Conservation (phyloP, 2,888 invertebrate species). For the Imbricaverruca yamaguchii region DNA sequence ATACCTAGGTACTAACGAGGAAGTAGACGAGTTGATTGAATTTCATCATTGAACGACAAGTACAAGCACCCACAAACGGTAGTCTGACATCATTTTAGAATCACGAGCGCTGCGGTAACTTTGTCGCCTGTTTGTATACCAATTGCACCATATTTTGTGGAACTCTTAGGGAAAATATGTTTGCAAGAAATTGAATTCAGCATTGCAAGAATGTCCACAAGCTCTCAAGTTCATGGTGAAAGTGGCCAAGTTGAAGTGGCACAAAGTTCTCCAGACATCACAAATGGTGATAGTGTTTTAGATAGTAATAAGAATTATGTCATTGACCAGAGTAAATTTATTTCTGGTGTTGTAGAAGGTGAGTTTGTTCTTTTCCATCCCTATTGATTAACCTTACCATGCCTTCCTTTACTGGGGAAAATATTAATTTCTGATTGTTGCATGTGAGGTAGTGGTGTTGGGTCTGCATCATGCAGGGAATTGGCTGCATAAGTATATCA, state of each 20-base stretch:
- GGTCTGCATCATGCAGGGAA: too few species aligned
- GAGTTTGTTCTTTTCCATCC: constrained; percentile 13
- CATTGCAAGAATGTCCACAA: background rate
- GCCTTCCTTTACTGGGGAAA: background rate
- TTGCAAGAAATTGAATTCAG: background rate
- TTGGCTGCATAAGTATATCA: too few species aligned
- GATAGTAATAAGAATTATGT: constrained; percentile 30
- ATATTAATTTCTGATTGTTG: too few species aligned
- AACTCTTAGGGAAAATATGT: background rate
- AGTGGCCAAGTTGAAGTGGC: background rate
- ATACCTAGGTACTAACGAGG: too few species aligned
- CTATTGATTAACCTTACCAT: background rate
- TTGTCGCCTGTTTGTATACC: background rate
- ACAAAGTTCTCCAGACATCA: background rate
- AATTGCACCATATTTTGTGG: background rate
- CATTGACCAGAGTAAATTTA: constrained; percentile 30
- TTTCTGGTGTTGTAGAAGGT: constrained; percentile 33
- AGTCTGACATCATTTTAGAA: background rate
- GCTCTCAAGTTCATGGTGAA: background rate
- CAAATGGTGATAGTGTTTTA: background rate
- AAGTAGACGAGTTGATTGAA: background rate
- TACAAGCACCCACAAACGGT: too few species aligned
- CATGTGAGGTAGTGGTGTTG: too few species aligned
- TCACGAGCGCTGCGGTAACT: background rate
- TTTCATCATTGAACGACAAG: background rate